Evolutionary conservation across 2,888 invertebrate genomes (phyloP), one percentile per base, ranked within the genome.

Genomic region (Sphaerophoria taeniata): DNA sequence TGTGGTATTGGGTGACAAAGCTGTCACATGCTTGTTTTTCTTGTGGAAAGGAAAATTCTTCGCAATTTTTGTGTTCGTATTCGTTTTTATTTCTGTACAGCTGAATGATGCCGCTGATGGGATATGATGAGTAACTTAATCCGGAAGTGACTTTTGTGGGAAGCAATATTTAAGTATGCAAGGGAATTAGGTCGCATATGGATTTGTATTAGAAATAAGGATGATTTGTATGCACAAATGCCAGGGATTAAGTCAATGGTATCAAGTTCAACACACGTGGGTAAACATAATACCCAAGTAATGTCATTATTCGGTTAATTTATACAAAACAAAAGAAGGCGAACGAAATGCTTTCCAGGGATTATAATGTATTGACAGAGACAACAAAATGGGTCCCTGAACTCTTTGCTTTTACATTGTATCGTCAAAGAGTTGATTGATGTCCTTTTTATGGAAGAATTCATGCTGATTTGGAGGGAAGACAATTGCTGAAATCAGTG

Each of bases 1-100:
- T 43, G 43, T 43, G 43, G 39, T 33, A 24, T 34, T 63, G 49
- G 69, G 67, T 39, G 11, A 60, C 49, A 77, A 45, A 79, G 73
- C 55, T 80, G 61, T 80, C 70, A 79, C 83, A 65, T 65, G 78
- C 14, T 51, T 31, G 80, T 72, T 45, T 24, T 72, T 24, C 16
- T 33, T 11, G 14, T 6, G 9, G 9, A 33, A 14, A 0, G 56
- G 24, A 56, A 39, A 51, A 72, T 69, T 80, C 74, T 24, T 73
- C 33, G 85, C 81, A 70, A 77, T 76, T 39, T 67, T 51, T 5
- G 34, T 34, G 7, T 47, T 49, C 24, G 14, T 49, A 7, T 49
- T 16, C 3, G 14, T 55, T 0, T 0, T 11, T 14, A n/a, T 34
- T 6, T 14, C 3, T 63, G 67, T 71, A 67, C 61, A 56, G 75